These are phyloP conservation scores for Erythrocercus mccallii DNA, from an alignment of 2,113 vertebrate genomes.

Conservation along the genomic window DNA sequence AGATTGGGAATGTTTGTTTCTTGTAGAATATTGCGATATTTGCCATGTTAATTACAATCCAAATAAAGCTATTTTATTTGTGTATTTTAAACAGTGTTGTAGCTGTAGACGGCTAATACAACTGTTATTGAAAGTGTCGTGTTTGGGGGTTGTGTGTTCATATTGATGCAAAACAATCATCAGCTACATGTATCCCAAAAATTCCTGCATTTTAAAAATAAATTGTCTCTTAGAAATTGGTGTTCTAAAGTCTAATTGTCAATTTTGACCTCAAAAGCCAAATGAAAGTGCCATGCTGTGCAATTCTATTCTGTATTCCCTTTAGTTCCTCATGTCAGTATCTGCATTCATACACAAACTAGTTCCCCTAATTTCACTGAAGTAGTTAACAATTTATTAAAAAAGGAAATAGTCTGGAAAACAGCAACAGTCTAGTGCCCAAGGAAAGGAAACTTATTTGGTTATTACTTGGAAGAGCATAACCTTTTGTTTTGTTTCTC, in stretches of 20 bases:
- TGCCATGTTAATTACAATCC: conserved; percentile 68
- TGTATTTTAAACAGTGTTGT: conserved; percentile 40
- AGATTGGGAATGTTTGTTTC: conserved; percentile 51
- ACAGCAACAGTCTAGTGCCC: neutral
- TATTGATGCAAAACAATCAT: conserved; percentile 1
- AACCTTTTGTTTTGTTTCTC: conserved; percentile 18
- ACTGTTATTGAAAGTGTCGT: conserved; percentile 32
- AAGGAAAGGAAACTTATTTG: conserved; percentile 13
- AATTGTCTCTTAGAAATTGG: neutral
- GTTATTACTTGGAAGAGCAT: neutral
- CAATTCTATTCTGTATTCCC: neutral
- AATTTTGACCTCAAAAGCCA: neutral
- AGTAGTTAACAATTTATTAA: neutral
- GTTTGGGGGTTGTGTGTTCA: neutral
- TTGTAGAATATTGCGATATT: conserved; percentile 50
- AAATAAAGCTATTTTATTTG: conserved; percentile 61
- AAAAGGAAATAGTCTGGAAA: neutral
- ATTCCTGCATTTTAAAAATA: neutral
- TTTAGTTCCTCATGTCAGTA: neutral
- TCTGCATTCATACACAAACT: neutral
- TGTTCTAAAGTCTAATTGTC: neutral
- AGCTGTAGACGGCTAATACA: conserved; percentile 48
- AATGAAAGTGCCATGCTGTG: neutral
- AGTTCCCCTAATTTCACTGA: neutral
- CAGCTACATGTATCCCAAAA: neutral